These are phyloP conservation scores for Chaenogobius annularis DNA, from an alignment of 2,113 vertebrate species.

Conservation along the genomic window DNA sequence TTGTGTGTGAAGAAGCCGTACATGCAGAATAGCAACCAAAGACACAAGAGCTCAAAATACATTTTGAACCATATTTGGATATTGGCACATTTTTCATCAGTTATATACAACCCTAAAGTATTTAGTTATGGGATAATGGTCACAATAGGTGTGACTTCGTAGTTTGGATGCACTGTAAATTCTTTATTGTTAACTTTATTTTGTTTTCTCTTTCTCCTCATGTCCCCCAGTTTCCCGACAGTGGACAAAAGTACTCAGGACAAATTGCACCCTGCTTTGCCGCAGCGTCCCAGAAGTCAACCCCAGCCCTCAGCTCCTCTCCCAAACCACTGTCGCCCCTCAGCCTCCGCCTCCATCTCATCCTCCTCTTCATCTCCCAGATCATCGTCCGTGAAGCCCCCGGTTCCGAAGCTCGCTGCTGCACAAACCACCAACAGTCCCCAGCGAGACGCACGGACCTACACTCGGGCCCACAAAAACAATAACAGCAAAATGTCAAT, in stretches of 20 bases:
- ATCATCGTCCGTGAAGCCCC: conserved; percentile 44
- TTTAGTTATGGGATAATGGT: no score
- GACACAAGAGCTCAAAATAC: no score
- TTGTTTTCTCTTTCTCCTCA: not conserved
- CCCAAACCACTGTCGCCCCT: conserved; percentile 29
- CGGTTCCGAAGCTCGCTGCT: conserved; percentile 65
- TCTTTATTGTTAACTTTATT: not conserved
- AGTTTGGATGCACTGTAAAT: not conserved
- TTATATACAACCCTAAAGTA: not conserved
- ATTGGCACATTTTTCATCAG: no score
- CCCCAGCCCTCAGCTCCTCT: conserved; percentile 34
- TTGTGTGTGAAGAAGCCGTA: no score
- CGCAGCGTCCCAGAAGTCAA: conserved; percentile 58
- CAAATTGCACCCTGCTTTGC: conserved; percentile 65
- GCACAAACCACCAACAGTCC: conserved; percentile 33
- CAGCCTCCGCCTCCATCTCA: conserved; percentile 13
- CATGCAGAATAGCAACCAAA: no score
- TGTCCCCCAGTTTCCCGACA: conserved; percentile 69
- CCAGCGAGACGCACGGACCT: conserved; percentile 73
- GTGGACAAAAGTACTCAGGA: conserved; percentile 80
- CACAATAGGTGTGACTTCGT: not conserved
- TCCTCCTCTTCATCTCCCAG: not conserved
- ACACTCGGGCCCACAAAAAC: conserved; percentile 76
- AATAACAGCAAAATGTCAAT: conserved; percentile 41
- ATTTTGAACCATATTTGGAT: no score